Percentiles rank a stretch among this genome's conserved stretches.
Evolutionary conservation across 1,140 invertebrate species (phyloP).

Genomic region (Globodera rostochiensis): DNA sequence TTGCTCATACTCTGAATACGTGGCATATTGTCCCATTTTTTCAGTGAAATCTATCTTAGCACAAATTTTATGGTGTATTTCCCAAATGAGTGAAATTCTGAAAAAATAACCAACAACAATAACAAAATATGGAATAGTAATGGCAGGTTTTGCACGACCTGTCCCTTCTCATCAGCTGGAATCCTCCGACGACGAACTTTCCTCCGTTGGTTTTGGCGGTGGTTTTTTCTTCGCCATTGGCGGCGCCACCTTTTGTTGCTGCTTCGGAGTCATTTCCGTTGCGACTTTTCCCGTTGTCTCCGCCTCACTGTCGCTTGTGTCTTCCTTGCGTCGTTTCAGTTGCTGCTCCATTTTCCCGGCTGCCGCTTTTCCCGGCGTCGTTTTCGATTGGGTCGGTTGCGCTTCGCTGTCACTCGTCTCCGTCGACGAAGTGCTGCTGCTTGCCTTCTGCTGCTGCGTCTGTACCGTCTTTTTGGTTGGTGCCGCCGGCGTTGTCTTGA

Average conservation of each 20-base stretch:
- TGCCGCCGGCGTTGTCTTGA: background rate
- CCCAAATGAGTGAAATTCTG: background rate
- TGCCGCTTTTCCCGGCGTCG: constrained; percentile 2
- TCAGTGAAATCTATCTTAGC: background rate
- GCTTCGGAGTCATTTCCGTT: background rate
- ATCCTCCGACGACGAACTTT: background rate
- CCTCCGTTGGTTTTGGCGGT: background rate
- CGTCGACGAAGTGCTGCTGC: background rate
- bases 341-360: constrained; percentile 13
- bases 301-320: constrained; percentile 14
- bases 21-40: constrained; percentile 14
- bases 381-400: background rate
- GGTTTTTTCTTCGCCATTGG: background rate
- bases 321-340: background rate
- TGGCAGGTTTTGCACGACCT: background rate
- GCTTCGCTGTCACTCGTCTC: background rate
- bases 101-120: background rate
- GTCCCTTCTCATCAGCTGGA: background rate
- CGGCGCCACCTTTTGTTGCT: background rate
- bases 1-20: background rate
- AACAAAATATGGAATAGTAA: background rate
- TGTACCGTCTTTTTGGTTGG: background rate
- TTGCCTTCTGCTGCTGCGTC: background rate
- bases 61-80: background rate
- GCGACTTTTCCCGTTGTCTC: background rate